These are phyloP conservation scores for Drosophila robusta DNA, from an alignment of 2,888 invertebrate species.

Conservation along the genomic window DNA sequence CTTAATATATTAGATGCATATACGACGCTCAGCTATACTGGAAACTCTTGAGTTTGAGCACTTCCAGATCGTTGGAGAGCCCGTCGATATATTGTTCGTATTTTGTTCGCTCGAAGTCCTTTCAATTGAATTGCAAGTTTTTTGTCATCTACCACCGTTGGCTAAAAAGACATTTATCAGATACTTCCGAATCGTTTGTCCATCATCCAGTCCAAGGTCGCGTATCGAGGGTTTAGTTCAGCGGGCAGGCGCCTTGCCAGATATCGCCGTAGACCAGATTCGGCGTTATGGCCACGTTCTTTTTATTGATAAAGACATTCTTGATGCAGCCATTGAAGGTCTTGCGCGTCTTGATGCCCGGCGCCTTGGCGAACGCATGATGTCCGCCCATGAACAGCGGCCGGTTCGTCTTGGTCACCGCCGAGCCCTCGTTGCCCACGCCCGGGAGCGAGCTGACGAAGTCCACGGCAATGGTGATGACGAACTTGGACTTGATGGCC, in stretches of 20 bases:
- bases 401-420: conserved; percentile 92
- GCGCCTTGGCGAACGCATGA: conserved; percentile 86
- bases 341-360: conserved; percentile 89
- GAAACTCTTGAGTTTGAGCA: conserved; percentile 8
- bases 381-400: conserved; percentile 97
- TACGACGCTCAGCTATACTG: conserved; percentile 54
- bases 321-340: conserved; percentile 93
- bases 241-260: conserved; percentile 92
- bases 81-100: conserved; percentile 61
- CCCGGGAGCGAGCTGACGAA: conserved; percentile 90
- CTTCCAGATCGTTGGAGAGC: conserved; percentile 8
- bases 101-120: conserved; percentile 72
- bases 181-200: conserved; percentile 21
- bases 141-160: conserved; percentile 27
- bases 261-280: conserved; percentile 90
- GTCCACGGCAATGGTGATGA: conserved; percentile 94
- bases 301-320: conserved; percentile 88
- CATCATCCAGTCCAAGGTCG: conserved; percentile 11
- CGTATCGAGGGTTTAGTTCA: conserved; percentile 86
- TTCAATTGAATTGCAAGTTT: conserved; percentile 21
- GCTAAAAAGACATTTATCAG: conserved; percentile 1
- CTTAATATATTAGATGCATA: conserved; percentile 29
- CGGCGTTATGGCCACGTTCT: conserved; percentile 85
- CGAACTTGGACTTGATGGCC: conserved; percentile 95
- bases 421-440: conserved; percentile 88